Conservation (phyloP, 2,113 vertebrate species). For the Microtus pennsylvanicus region DNA sequence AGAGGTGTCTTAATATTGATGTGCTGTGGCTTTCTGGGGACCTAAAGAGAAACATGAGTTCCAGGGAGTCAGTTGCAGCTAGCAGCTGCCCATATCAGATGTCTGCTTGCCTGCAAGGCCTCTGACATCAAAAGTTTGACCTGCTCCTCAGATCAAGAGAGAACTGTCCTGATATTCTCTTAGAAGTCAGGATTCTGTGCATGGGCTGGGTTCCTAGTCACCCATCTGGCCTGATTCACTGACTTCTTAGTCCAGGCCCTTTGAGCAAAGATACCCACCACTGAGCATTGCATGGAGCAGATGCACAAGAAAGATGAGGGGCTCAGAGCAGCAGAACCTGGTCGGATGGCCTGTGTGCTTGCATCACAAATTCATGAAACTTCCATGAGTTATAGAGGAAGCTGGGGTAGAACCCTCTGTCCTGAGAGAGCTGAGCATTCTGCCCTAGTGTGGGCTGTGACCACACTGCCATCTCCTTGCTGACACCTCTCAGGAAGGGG, state of each 20-base stretch:
- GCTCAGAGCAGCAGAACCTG: not conserved
- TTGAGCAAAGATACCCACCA: no score
- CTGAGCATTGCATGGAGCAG: not conserved
- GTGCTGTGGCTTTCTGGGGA: not conserved
- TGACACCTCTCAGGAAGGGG: fast-evolving
- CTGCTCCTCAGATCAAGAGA: not conserved
- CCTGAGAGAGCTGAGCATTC: fast-evolving
- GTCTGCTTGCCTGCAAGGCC: fast-evolving
- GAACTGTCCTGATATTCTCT: not conserved
- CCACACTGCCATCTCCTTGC: fast-evolving
- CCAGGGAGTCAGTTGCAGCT: not conserved
- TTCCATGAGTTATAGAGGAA: not conserved
- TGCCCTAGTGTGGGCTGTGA: no score
- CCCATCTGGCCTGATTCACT: not conserved
- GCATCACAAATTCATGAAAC: fast-evolving
- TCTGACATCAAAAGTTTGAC: not conserved
- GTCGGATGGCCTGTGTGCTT: no score
- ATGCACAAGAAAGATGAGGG: fast-evolving
- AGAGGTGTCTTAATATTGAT: not conserved
- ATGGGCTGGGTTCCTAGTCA: fast-evolving
- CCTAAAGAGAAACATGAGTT: fast-evolving
- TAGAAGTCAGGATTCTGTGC: not conserved
- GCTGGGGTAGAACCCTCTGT: no score
- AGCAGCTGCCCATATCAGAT: not conserved
- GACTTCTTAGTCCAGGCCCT: not conserved